A percentile compares a stretch with the other conserved stretches of the same genome.
These are phyloP conservation scores for Protodeltote pygarga DNA, from an alignment of 2,888 invertebrate species.

Conservation along the genomic window DNA sequence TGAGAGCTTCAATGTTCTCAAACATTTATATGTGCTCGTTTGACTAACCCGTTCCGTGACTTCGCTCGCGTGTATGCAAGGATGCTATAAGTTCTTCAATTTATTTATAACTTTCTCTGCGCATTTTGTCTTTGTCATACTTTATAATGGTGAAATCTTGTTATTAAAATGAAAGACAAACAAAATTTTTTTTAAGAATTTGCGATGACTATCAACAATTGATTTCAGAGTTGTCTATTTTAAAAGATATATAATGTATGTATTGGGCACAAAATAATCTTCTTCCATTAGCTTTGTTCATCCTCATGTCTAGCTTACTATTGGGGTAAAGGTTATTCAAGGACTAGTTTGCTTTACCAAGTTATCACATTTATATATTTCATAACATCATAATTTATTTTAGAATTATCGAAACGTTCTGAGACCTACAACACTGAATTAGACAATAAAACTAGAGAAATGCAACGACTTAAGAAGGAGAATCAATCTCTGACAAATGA, in stretches of 20 bases:
- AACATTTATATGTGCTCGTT: constrained; percentile 36
- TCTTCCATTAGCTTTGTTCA: too few species aligned
- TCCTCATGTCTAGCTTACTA: too few species aligned
- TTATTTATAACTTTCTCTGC: constrained; percentile 4
- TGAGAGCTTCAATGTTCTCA: constrained; percentile 34
- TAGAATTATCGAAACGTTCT: constrained; percentile 60
- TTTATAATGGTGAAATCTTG: too few species aligned
- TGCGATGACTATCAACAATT: too few species aligned
- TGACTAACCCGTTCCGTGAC: constrained; percentile 7
- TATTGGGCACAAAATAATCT: too few species aligned
- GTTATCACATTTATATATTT: background rate
- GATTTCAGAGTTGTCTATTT: too few species aligned
- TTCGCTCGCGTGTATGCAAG: constrained; percentile 9
- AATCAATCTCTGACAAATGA: constrained; percentile 63
- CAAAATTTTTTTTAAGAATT: too few species aligned
- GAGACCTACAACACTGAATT: constrained; percentile 51
- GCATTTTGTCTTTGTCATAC: too few species aligned
- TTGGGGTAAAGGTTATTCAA: too few species aligned
- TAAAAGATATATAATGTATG: too few species aligned
- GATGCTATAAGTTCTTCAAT: constrained; percentile 24
- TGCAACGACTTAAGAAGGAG: constrained; percentile 59
- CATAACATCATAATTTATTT: constrained; percentile 16
- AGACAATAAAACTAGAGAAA: constrained; percentile 56
- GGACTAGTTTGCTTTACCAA: too few species aligned
- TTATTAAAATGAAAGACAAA: too few species aligned